phyloP scores from a whole-genome alignment of 2,888 invertebrate species.

The Desoria tigrina region DNA sequence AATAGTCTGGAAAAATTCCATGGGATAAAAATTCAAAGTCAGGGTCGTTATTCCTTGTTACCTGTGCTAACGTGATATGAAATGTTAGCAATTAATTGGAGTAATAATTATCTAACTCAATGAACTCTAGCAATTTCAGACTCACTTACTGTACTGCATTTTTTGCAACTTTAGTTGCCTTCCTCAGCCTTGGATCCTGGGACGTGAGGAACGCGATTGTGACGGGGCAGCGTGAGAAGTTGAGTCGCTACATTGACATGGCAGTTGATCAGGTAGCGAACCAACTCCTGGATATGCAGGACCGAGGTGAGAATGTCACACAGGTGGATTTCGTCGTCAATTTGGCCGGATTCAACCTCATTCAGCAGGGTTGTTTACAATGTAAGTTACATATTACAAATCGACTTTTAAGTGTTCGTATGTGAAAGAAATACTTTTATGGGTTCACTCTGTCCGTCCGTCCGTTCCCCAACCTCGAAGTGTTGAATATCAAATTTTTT shows the following conservation, averaged over 20 bases:
- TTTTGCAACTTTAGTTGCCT: no score
- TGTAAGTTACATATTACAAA: no score
- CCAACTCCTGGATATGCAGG: slow-evolving; percentile 13
- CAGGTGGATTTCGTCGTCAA: slow-evolving; percentile 23
- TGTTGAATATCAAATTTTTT: no score
- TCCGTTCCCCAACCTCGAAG: no score
- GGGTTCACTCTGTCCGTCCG: background rate
- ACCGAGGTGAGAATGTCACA: slow-evolving; percentile 25
- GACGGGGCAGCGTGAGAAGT: background rate
- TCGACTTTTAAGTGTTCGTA: no score
- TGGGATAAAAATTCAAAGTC: no score
- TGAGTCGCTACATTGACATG: slow-evolving; percentile 28
- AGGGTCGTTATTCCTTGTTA: no score
- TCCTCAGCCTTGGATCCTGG: slow-evolving; percentile 27
- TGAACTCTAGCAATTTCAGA: no score
- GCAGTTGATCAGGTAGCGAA: slow-evolving; percentile 19
- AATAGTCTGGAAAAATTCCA: no score
- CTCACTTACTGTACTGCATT: no score
- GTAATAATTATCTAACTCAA: no score
- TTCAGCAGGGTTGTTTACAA: slow-evolving; percentile 28
- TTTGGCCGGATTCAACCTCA: slow-evolving; percentile 23
- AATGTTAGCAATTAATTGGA: background rate
- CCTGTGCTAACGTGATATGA: background rate
- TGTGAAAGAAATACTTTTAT: background rate
- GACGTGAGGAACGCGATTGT: slow-evolving; percentile 21